phyloP scores from a whole-genome alignment of 2,888 invertebrate genomes.

The Anaspis maculata region DNA sequence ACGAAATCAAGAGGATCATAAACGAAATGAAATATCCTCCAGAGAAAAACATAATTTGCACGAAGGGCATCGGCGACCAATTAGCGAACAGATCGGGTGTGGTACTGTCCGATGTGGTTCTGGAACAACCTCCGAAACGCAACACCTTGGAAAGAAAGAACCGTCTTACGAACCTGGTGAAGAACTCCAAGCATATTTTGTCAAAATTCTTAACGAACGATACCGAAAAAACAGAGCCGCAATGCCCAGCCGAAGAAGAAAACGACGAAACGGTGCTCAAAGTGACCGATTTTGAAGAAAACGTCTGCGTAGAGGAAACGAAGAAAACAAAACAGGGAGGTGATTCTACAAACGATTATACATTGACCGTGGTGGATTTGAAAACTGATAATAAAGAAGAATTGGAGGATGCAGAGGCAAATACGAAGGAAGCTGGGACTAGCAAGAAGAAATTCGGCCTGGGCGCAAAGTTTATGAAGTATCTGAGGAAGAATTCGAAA shows the following conservation, averaged over 20 bases:
- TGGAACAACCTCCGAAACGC: conserved; percentile 16
- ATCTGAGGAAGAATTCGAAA: conserved; percentile 21
- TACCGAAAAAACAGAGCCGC: conserved; percentile 20
- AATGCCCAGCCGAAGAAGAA: conserved; percentile 30
- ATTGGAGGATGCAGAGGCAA: conserved; percentile 16
- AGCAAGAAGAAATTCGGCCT: conserved; percentile 30
- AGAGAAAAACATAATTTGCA: conserved; percentile 4
- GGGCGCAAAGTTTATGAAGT: conserved; percentile 24
- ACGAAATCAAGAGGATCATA: conserved; percentile 17
- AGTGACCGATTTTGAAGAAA: conserved; percentile 23
- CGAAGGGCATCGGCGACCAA: conserved; percentile 25
- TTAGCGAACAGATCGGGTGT: conserved; percentile 16
- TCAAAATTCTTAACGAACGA: conserved; percentile 29
- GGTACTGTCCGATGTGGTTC: conserved; percentile 11
- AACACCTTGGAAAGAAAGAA: conserved; percentile 42
- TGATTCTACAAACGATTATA: conserved; percentile 6
- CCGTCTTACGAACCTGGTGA: conserved; percentile 37
- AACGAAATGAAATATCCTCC: conserved; percentile 18
- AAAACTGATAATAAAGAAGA: conserved; percentile 12
- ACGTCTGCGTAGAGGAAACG: background rate
- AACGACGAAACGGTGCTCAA: conserved; percentile 26
- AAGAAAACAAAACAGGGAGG: conserved; percentile 3
- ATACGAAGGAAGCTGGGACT: conserved; percentile 18
- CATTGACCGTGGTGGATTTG: conserved; percentile 17
- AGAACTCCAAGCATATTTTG: conserved; percentile 35